phyloP scores from a whole-genome alignment of 2,888 invertebrate species.

The Trachelus stipa region DNA sequence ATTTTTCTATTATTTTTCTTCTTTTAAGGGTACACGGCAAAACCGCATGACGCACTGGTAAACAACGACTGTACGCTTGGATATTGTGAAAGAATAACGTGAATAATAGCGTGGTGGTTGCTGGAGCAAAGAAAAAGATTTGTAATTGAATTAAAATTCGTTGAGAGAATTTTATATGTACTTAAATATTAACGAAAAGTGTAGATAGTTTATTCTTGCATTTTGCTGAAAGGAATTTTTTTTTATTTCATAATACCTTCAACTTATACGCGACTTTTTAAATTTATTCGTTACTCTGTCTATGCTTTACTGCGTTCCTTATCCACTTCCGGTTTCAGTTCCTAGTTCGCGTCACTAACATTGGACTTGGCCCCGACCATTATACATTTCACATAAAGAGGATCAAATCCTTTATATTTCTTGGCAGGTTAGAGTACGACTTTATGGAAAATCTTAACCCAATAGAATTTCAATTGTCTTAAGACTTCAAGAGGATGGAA shows the following conservation, averaged over 20 bases:
- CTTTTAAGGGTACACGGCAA: neutral
- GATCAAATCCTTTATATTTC: neutral
- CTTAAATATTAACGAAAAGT: neutral
- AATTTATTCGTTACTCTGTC: neutral
- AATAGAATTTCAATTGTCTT: neutral
- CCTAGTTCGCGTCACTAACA: neutral
- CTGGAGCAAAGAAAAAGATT: neutral
- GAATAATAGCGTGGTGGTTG: neutral
- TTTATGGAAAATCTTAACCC: neutral
- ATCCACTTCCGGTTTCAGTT: neutral
- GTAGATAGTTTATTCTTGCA: neutral
- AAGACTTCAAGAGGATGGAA: neutral
- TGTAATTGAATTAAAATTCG: neutral
- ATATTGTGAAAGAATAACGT: neutral
- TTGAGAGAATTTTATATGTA: neutral
- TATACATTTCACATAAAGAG: neutral
- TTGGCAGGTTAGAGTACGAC: neutral
- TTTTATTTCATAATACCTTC: neutral
- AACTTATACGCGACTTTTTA: neutral
- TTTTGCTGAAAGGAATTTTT: neutral
- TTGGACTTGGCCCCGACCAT: neutral
- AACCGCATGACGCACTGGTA: neutral
- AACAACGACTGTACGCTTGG: neutral
- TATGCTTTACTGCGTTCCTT: neutral
- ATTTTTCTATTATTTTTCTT: neutral